These are phyloP conservation scores for Ichneumoninae sp. DNA, from an alignment of 2,888 invertebrate species.

Conservation along the genomic window DNA sequence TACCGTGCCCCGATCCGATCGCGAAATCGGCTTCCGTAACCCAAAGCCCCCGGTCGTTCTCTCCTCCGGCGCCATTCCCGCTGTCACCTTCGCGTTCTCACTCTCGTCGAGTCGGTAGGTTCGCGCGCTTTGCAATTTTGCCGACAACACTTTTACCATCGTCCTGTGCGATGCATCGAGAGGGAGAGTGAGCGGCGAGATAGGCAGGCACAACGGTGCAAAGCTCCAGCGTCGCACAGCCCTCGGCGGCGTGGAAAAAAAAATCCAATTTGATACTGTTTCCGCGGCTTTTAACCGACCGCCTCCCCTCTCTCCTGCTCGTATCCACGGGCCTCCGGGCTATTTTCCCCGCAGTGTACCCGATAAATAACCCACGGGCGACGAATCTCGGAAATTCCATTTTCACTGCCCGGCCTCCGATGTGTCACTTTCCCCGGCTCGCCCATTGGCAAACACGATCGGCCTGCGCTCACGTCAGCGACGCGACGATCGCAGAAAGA, in stretches of 20 bases:
- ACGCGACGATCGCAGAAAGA: neutral
- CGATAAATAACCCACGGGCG: slow-evolving; percentile 62
- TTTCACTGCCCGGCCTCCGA: slow-evolving; percentile 44
- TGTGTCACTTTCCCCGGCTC: neutral
- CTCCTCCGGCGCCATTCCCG: slow-evolving; percentile 16
- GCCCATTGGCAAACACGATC: slow-evolving; percentile 22
- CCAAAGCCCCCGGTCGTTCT: slow-evolving; percentile 50
- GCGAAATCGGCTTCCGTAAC: slow-evolving; percentile 48
- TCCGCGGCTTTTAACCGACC: slow-evolving; percentile 72
- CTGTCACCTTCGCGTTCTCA: slow-evolving; percentile 18
- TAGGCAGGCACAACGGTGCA: slow-evolving; percentile 14
- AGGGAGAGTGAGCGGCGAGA: neutral
- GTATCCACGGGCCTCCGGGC: slow-evolving; percentile 55
- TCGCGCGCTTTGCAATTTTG: slow-evolving; percentile 9
- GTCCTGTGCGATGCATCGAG: slow-evolving; percentile 15
- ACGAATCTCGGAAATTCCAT: slow-evolving; percentile 64
- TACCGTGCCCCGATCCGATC: slow-evolving; percentile 59
- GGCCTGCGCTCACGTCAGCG: neutral
- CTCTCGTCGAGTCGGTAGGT: slow-evolving; percentile 39
- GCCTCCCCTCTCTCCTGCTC: slow-evolving; percentile 3
- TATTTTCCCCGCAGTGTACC: slow-evolving; percentile 67
- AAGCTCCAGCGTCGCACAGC: slow-evolving; percentile 55
- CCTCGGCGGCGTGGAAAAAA: slow-evolving; percentile 67
- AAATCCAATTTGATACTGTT: slow-evolving; percentile 76
- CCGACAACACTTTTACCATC: slow-evolving; percentile 67